Evolutionary conservation across 2,888 invertebrate genomes (phyloP).

Genomic region (Eristalinus sepulchralis): DNA sequence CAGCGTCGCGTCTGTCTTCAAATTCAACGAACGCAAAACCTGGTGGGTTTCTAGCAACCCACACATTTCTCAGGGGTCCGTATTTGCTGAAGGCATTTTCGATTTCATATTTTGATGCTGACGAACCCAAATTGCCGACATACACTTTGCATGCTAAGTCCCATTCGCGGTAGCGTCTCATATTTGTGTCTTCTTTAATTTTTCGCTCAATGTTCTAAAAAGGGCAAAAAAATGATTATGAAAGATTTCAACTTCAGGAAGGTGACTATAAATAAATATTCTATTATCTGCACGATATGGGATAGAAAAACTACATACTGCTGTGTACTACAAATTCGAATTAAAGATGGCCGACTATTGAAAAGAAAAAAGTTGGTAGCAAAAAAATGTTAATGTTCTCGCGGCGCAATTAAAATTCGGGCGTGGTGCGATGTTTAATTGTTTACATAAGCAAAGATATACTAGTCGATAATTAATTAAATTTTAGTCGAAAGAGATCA

Average conservation of each 20-base stretch:
- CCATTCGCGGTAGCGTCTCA: constrained; percentile 86
- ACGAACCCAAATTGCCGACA: constrained; percentile 93
- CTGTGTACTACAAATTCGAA: not conserved
- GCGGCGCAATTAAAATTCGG: not conserved
- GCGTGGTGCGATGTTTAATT: not conserved
- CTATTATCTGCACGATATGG: not conserved
- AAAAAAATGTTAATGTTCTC: not conserved
- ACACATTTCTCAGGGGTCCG: constrained; percentile 92
- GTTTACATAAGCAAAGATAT: not conserved
- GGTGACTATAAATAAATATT: constrained; percentile 10
- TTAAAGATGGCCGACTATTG: constrained; percentile 50
- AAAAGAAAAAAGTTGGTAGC: not conserved
- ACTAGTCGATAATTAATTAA: not conserved
- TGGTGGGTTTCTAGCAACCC: constrained; percentile 95
- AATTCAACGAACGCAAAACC: constrained; percentile 94
- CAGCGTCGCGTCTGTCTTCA: constrained; percentile 92
- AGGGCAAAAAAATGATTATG: not conserved
- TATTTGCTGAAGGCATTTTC: constrained; percentile 92
- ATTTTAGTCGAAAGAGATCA: not conserved
- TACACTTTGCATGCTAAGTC: constrained; percentile 93
- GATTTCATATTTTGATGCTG: constrained; percentile 92
- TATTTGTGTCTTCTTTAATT: constrained; percentile 67
- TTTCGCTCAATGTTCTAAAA: constrained; percentile 1
- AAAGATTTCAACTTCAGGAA: not conserved
- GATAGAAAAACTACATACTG: not conserved